Conservation (phyloP, 2,797 vertebrate genomes). For the Masticophis lateralis region DNA sequence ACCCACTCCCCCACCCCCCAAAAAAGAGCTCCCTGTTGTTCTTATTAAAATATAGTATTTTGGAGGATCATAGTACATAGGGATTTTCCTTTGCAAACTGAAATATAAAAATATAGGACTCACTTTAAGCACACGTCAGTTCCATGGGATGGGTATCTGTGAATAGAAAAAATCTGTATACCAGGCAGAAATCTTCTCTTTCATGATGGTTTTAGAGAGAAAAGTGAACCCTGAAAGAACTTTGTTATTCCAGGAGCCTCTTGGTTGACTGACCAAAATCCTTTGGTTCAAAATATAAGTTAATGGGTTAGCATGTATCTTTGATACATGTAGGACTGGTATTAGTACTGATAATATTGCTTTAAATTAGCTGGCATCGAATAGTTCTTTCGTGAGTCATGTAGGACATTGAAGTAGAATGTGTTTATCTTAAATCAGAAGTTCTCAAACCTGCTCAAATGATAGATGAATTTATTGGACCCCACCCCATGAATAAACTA, state of each 20-base stretch:
- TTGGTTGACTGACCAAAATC: neutral
- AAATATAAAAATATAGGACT: neutral
- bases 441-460: neutral
- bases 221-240: neutral
- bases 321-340: neutral
- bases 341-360: neutral
- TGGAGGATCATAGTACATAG: neutral
- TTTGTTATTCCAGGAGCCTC: neutral
- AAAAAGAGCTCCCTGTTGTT: neutral
- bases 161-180: neutral
- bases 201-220: neutral
- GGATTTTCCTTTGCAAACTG: neutral
- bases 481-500: neutral
- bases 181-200: neutral
- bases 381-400: neutral
- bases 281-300: neutral
- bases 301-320: neutral
- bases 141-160: neutral
- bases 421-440: neutral
- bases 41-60: neutral
- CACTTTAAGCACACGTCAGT: neutral
- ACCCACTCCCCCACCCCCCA: accelerated
- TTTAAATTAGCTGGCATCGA: neutral
- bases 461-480: neutral
- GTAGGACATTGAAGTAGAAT: neutral